Conservation (phyloP, 2,888 invertebrate genomes). For the Eulithis prunata region DNA sequence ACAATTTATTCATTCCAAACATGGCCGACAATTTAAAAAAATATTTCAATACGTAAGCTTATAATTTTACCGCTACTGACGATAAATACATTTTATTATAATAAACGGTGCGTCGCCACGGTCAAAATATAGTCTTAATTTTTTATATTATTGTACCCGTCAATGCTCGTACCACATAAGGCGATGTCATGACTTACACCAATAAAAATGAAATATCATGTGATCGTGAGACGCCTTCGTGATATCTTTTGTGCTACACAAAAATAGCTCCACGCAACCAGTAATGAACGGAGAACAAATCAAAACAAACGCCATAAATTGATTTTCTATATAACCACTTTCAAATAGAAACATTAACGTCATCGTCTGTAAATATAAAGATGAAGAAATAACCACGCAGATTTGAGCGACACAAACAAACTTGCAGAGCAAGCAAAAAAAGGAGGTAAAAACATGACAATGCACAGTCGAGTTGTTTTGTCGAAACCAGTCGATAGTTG, state of each 20-base stretch:
- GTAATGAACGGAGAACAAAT: slow-evolving; percentile 55
- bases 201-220: slow-evolving; percentile 80
- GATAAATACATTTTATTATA: slow-evolving; percentile 55
- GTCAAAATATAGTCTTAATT: slow-evolving; percentile 74
- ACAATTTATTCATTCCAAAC: slow-evolving; percentile 34
- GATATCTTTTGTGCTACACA: slow-evolving; percentile 65
- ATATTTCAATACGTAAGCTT: slow-evolving; percentile 50
- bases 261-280: slow-evolving; percentile 69
- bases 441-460: slow-evolving; percentile 11
- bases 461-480: slow-evolving; percentile 57
- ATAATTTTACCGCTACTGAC: slow-evolving; percentile 58
- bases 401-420: slow-evolving; percentile 2
- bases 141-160: slow-evolving; percentile 71
- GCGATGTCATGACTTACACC: slow-evolving; percentile 79
- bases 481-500: slow-evolving; percentile 65
- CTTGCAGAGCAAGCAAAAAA: background rate
- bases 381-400: background rate
- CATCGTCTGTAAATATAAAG: no score
- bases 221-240: slow-evolving; percentile 70
- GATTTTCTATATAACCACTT: background rate
- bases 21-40: slow-evolving; percentile 47
- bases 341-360: background rate
- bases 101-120: slow-evolving; percentile 54
- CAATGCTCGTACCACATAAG: slow-evolving; percentile 74
- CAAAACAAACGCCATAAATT: slow-evolving; percentile 48